Evolutionary conservation across 2,797 vertebrate species (phyloP).

Genomic region (Micropoecilia bifurca): DNA sequence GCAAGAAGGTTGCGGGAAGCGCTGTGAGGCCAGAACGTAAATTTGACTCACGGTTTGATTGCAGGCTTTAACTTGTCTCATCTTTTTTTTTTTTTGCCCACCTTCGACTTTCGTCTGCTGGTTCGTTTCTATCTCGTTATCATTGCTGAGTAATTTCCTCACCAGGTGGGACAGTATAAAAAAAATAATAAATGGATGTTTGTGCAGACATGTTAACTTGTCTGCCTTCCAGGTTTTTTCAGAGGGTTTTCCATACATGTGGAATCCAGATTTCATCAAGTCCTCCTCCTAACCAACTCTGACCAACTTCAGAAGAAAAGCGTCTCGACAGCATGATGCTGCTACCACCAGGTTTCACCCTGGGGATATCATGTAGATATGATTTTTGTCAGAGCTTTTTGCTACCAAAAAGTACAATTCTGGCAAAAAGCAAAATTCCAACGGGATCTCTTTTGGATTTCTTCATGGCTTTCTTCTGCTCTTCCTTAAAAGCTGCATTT

Average conservation of each 20-base stretch:
- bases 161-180: conserved; percentile 7
- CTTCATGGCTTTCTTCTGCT: neutral
- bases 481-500: neutral
- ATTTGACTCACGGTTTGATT: conserved; percentile 5
- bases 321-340: neutral
- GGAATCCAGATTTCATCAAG: neutral
- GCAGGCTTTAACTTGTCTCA: conserved; percentile 9
- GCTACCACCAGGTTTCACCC: neutral
- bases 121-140: conserved; percentile 15
- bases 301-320: neutral
- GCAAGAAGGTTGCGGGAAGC: conserved; percentile 39
- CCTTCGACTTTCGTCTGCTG: conserved; percentile 9
- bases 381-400: neutral
- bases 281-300: neutral
- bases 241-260: neutral
- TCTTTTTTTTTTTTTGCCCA: neutral
- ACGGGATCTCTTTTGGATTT: neutral
- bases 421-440: neutral
- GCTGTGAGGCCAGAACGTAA: conserved; percentile 21
- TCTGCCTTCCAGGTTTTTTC: neutral
- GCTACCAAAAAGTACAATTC: neutral
- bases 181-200: conserved; percentile 17
- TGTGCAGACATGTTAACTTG: conserved; percentile 10
- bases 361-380: neutral
- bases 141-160: conserved; percentile 21